Evolutionary conservation across 2,113 vertebrate genomes (phyloP), one percentile per base, ranked within the genome.

Genomic region (Saccopteryx leptura): DNA sequence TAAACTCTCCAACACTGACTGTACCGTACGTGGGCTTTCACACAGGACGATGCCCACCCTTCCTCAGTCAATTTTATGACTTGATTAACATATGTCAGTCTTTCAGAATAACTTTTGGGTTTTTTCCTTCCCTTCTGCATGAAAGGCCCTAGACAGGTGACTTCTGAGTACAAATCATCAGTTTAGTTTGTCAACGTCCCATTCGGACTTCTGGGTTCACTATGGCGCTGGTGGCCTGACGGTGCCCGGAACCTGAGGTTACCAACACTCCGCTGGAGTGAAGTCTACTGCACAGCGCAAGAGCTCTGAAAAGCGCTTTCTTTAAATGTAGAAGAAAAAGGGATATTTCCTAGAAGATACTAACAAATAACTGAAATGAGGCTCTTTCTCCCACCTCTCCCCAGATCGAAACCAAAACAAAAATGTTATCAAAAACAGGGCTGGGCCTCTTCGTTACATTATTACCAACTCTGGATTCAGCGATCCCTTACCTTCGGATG

Each of bases 401-500:
- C 7, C 14, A 31, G 85, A 69, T 72, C 33, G 88, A 92, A 96
- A 58, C 23, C 2, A 31, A 94, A 19, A 91, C 66, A 17, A 26
- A 28, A 63, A 26, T 19, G 10, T 92, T 24, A 82, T 50, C 33
- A 83, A 46, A 69, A 80, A 4, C 0, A 66, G 54, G n/a, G 50
- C 15, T 21, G 54, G 10, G 46, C 23, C 31, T 50, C 85, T 56
- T 61, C 24, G 17, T 26, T 5, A 10, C 0, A 2, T 11, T 21
- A 33, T 13, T 21, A 8, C 17, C 50, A 3, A 39, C 65, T 31
- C 26, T 60, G 18, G 12, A 14, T 9, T 52, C 1, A 0, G 74
- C 0, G 5, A 9, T 3, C 9, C 39, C 99, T 99, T 98, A 99
- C 99, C 99, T 75, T 99, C 98, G 31, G 99, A 97, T 17, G 99